Evolutionary conservation across 2,888 invertebrate species (phyloP).

Genomic region (Acanthoscelides obtectus): DNA sequence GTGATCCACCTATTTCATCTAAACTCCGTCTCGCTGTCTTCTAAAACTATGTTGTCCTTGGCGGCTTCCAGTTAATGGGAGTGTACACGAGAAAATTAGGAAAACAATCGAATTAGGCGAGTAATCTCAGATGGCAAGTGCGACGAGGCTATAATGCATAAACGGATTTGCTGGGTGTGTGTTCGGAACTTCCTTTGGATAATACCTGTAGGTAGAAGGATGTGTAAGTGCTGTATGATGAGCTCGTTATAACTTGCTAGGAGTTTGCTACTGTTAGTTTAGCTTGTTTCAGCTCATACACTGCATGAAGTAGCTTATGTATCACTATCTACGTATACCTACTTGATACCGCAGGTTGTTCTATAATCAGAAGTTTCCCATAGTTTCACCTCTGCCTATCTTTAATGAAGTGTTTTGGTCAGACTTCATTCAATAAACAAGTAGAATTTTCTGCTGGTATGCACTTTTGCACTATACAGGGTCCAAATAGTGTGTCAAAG

Average conservation of each 20-base stretch:
- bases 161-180: neutral
- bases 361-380: too few relatives aligned
- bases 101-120: neutral
- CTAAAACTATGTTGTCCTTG: neutral
- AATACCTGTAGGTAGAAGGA: neutral
- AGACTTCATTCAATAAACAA: too few relatives aligned
- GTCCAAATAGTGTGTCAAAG: too few relatives aligned
- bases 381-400: too few relatives aligned
- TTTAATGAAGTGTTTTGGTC: too few relatives aligned
- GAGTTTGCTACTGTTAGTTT: neutral
- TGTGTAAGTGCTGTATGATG: neutral
- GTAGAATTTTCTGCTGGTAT: too few relatives aligned
- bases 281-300: neutral
- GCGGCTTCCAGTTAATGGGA: neutral
- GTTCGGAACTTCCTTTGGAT: neutral
- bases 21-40: neutral
- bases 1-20: too few relatives aligned
- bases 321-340: neutral
- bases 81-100: neutral
- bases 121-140: neutral
- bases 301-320: neutral
- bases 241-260: neutral
- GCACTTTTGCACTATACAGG: too few relatives aligned
- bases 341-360: too few relatives aligned
- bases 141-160: neutral